Evolutionary conservation across 2,113 vertebrate species (phyloP).

Genomic region (Elaphurus davidianus): DNA sequence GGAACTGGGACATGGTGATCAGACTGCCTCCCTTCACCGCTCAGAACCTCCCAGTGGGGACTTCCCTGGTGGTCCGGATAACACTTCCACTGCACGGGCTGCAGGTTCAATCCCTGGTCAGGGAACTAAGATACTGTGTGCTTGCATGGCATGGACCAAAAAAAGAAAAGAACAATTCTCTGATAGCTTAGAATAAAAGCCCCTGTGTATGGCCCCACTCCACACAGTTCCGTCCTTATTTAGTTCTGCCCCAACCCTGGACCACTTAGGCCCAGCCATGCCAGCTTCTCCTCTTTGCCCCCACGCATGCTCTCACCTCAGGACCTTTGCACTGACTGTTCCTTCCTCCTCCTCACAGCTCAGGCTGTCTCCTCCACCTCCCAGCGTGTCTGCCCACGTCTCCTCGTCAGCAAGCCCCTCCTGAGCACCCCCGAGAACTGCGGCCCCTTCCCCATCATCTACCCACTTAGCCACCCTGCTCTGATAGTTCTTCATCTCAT

Average conservation of each 20-base stretch:
- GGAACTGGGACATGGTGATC: background rate
- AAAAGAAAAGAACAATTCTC: background rate
- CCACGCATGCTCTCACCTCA: background rate
- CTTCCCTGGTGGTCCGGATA: background rate
- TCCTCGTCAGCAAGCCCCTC: background rate
- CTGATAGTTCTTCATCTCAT: background rate
- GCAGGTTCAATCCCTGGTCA: background rate
- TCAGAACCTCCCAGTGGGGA: background rate
- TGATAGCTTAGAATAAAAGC: background rate
- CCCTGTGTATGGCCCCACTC: background rate
- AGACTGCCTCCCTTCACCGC: background rate
- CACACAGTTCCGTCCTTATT: rapidly evolving
- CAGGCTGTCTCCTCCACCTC: background rate
- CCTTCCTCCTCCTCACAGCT: background rate
- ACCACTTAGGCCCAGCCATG: background rate
- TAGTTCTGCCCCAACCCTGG: rapidly evolving
- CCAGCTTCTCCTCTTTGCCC: background rate
- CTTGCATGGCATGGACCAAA: background rate
- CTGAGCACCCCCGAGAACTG: background rate
- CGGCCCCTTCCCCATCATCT: background rate
- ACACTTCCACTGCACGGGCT: background rate
- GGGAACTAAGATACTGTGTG: background rate
- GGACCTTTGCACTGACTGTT: background rate
- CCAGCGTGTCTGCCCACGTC: background rate
- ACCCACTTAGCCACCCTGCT: too few relatives aligned